A percentile compares a stretch with the other conserved stretches of the same genome.
phyloP scores from a whole-genome alignment of 2,113 vertebrate species.

The Lamprotornis superbus region DNA sequence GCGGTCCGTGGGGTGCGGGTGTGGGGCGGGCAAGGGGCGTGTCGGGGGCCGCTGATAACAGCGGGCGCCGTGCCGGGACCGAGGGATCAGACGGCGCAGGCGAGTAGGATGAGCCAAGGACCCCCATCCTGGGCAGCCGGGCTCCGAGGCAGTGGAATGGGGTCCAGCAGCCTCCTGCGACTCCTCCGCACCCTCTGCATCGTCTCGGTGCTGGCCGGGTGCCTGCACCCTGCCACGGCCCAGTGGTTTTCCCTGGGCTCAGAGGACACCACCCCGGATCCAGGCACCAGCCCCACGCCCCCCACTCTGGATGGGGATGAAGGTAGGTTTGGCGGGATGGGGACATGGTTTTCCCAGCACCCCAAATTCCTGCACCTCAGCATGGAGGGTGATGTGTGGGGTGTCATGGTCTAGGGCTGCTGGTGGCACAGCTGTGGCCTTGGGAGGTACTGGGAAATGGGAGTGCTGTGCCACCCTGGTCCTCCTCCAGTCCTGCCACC shows the following conservation, averaged over 20 bases:
- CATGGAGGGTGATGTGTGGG: background rate
- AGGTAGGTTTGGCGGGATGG: background rate
- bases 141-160: background rate
- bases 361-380: background rate
- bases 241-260: conserved; percentile 33
- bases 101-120: background rate
- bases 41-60: background rate
- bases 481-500: background rate
- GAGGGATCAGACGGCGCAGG: background rate
- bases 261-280: background rate
- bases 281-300: background rate
- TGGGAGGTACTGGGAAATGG: background rate
- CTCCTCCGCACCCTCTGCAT: background rate
- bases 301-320: background rate
- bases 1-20: background rate
- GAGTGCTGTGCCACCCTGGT: background rate
- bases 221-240: background rate
- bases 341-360: background rate
- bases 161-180: rapidly evolving
- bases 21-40: conserved; percentile 24
- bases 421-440: background rate
- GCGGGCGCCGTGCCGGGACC: background rate
- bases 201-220: background rate
- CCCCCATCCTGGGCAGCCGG: background rate
- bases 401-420: background rate